Conservation (phyloP, 2,113 vertebrate species). For the Nerophis ophidion region DNA sequence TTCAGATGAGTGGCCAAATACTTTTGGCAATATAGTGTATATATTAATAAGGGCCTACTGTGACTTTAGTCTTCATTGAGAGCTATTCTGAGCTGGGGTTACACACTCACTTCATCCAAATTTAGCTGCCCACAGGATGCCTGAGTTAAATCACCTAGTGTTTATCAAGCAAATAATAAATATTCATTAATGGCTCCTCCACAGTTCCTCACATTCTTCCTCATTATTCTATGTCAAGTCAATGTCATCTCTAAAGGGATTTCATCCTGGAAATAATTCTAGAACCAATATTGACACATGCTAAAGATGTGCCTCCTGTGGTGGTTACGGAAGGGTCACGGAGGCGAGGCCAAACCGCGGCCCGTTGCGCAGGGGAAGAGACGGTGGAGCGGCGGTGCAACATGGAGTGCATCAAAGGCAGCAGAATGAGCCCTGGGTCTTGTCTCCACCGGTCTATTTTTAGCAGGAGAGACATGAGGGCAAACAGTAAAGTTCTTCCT, state of each 20-base stretch:
- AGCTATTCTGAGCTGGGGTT: constrained; percentile 64
- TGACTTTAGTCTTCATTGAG: constrained; percentile 45
- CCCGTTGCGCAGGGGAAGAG: constrained; percentile 45
- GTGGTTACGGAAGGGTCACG: constrained; percentile 45
- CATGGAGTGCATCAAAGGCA: constrained; percentile 47
- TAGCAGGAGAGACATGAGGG: constrained; percentile 50
- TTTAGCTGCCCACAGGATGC: constrained; percentile 64
- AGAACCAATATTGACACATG: constrained; percentile 71
- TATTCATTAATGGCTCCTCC: constrained; percentile 68
- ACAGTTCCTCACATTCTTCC: constrained; percentile 55
- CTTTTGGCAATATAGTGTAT: no score
- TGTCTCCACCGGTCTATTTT: constrained; percentile 27
- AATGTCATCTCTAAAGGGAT: constrained; percentile 55
- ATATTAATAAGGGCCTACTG: constrained; percentile 30
- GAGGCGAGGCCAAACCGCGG: constrained; percentile 54
- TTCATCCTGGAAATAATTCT: constrained; percentile 71
- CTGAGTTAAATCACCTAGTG: constrained; percentile 63
- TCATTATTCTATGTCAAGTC: constrained; percentile 64
- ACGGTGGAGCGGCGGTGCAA: constrained; percentile 44
- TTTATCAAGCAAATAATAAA: constrained; percentile 71
- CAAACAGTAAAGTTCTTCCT: constrained; percentile 16
- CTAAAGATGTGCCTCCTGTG: constrained; percentile 70
- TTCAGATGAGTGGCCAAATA: no score
- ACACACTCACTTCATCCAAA: constrained; percentile 55
- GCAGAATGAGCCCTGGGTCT: no score